Evolutionary conservation across 2,888 invertebrate genomes (phyloP).

Genomic region (Tupiocoris notatus): DNA sequence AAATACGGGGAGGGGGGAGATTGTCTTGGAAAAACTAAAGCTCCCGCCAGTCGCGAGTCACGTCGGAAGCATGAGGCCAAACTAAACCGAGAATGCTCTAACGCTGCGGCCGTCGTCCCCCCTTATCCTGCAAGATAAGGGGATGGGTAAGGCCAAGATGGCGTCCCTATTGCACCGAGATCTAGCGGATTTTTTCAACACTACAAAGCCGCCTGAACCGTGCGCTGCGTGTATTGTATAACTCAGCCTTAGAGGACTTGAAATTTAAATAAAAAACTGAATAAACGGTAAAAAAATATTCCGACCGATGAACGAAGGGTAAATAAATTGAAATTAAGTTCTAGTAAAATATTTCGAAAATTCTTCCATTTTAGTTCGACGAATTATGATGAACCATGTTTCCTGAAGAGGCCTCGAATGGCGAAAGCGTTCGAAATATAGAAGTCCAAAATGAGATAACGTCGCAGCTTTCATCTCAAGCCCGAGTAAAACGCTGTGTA

Average conservation of each 20-base stretch:
- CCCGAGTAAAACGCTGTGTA: too few species aligned
- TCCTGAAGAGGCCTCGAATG: too few species aligned
- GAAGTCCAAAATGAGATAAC: too few species aligned
- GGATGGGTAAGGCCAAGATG: conserved; percentile 21
- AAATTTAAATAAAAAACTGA: neutral
- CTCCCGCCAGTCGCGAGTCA: neutral
- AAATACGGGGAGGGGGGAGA: too few species aligned
- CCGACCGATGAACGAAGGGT: too few species aligned
- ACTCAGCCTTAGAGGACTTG: neutral
- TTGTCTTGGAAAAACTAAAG: conserved; percentile 23
- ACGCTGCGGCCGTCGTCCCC: neutral
- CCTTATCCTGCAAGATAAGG: neutral
- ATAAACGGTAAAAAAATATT: neutral
- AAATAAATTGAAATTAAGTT: too few species aligned
- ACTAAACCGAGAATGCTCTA: conserved; percentile 17
- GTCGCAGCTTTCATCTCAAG: too few species aligned
- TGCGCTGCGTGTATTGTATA: neutral
- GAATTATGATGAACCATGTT: too few species aligned
- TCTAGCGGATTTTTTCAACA: neutral
- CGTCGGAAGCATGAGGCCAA: conserved; percentile 33
- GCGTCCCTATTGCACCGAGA: neutral
- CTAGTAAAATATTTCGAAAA: too few species aligned
- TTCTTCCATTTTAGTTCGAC: too few species aligned
- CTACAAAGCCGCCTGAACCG: neutral
- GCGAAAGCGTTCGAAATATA: too few species aligned